phyloP scores from a whole-genome alignment of 2,113 vertebrate species.

The Psilopsiagon aymara region DNA sequence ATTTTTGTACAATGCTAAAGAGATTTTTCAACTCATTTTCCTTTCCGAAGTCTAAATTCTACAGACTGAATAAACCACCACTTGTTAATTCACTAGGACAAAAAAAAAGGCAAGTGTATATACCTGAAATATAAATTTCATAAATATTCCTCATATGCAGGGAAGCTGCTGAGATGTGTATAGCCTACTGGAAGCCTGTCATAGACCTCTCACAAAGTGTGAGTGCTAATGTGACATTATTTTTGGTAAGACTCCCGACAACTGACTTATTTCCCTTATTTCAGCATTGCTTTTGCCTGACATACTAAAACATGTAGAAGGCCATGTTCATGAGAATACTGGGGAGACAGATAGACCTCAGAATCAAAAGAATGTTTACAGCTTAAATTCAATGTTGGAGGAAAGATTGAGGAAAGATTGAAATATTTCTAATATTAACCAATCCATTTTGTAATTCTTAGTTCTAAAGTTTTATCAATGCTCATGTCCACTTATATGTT shows the following conservation, averaged over 20 bases:
- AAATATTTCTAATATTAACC: not conserved
- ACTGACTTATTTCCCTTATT: not conserved
- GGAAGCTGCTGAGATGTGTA: not conserved
- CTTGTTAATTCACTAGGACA: slow-evolving; percentile 41
- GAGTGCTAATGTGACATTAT: not conserved
- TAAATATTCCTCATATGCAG: slow-evolving; percentile 27
- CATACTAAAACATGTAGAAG: not conserved
- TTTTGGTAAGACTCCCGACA: not conserved
- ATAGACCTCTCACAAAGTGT: not conserved
- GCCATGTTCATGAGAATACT: not conserved
- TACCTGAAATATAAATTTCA: slow-evolving; percentile 66
- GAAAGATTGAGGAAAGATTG: not conserved
- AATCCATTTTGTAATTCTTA: not conserved
- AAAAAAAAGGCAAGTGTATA: not conserved
- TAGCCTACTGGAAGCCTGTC: not conserved
- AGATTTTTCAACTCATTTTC: slow-evolving; percentile 55
- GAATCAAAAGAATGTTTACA: not conserved
- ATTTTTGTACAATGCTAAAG: slow-evolving; percentile 34
- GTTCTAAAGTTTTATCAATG: not conserved
- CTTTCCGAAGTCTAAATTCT: slow-evolving; percentile 43
- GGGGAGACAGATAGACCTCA: not conserved
- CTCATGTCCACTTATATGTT: not conserved
- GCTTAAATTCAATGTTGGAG: not conserved
- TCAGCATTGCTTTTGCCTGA: not conserved
- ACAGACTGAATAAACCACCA: slow-evolving; percentile 7